Evolutionary conservation across 2,113 vertebrate species (phyloP), one percentile per base, ranked within the genome.

Genomic region (Odobenus rosmarus): DNA sequence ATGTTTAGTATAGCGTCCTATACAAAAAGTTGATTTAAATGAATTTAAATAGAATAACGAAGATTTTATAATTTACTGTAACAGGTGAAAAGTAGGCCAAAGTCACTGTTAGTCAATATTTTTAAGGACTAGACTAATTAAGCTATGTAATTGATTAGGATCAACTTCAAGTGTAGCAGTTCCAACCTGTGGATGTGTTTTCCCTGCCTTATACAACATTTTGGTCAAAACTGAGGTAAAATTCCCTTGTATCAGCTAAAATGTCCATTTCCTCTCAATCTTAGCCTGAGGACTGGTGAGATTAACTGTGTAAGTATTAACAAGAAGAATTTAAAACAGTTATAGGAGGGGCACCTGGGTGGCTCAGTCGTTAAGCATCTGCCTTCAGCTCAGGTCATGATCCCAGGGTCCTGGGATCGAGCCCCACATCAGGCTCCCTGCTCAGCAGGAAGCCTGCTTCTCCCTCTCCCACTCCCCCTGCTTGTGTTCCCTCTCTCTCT

Each of bases 11-110:
- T n/a, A 13, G 21, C 23, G 81, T 61, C 39, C 71, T 51, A 49
- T 16, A 80, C 28, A 82, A 88, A 95, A 93, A 39, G 12, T 26
- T 69, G 42, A 93, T 85, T 93, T 39, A 88, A 84, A 87, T 88
- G 19, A 93, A 39, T 90, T 61, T 88, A 8, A 4, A 67, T 84
- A 79, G 14, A 90, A 24, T 46, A 57, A 59, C 21, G 33, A 81
- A 42, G 33, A 80, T 36, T 85, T 80, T 28, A 74, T 53, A 36
- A 61, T n/a, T 80, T 85, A 67, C 55, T 55, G 1, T 49, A 82
- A 36, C 18, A 79, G 36, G 23, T 59, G 64, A 88, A 51, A 95
- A 95, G 46, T 28, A 71, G n/a, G 28, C 39, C 76, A 59, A 64
- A 82, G 64, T 69, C 42, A 84, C 26, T 15, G 4, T 15, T 94